phyloP scores from a whole-genome alignment of 2,888 invertebrate species.

The Chymomyza procnemis region DNA sequence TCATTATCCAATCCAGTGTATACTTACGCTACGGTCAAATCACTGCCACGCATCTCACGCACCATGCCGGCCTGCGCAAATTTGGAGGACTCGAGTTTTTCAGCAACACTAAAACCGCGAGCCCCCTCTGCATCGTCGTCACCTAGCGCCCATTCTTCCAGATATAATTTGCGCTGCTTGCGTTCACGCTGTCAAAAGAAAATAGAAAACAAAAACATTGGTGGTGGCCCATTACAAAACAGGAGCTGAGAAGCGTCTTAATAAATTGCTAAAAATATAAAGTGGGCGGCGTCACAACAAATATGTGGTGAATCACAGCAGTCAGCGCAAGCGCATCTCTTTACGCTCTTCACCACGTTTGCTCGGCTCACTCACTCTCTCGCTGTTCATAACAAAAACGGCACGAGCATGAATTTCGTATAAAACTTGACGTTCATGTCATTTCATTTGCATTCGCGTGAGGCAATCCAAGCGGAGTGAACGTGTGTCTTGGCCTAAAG shows the following conservation, averaged over 20 bases:
- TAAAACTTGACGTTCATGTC: conserved; percentile 36
- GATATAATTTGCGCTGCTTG: conserved; percentile 94
- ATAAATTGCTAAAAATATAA: conserved; percentile 35
- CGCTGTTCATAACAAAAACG: background rate
- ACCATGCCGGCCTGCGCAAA: conserved; percentile 90
- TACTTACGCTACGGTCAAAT: conserved; percentile 85
- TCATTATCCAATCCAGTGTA: background rate
- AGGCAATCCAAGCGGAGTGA: background rate
- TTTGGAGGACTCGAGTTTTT: conserved; percentile 88
- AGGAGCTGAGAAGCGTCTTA: background rate
- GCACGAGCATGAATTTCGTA: conserved; percentile 20
- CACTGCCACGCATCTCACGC: conserved; percentile 91
- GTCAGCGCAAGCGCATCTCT: background rate
- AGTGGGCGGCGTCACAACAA: conserved; percentile 32
- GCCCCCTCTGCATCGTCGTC: conserved; percentile 89
- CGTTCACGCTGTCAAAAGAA: conserved; percentile 87
- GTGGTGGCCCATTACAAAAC: background rate
- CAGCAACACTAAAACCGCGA: conserved; percentile 92
- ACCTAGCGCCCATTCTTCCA: conserved; percentile 94
- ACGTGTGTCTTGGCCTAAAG: background rate
- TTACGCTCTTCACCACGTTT: background rate
- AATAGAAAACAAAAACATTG: conserved; percentile 4
- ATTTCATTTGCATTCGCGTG: conserved; percentile 62
- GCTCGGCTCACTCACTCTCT: background rate
- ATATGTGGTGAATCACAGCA: conserved; percentile 41